Conservation (phyloP, 2,113 vertebrate species). For the Leiothrix lutea region DNA sequence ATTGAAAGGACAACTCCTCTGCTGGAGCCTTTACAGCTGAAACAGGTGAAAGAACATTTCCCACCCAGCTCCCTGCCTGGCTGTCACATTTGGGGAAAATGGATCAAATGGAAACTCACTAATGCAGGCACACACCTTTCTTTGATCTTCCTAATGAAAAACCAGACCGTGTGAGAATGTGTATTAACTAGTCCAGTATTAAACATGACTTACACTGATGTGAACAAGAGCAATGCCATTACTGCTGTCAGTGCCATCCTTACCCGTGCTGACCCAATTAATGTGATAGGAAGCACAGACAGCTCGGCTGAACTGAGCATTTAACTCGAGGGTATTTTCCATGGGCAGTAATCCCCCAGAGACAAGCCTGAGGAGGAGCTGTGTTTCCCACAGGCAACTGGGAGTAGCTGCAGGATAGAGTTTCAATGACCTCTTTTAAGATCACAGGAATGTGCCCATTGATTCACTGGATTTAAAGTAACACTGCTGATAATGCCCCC, state of each 20-base stretch:
- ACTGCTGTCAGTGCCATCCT: not conserved
- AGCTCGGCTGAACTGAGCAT: not conserved
- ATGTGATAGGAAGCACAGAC: accelerated
- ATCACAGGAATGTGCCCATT: not conserved
- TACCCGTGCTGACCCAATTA: not conserved
- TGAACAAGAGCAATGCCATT: not conserved
- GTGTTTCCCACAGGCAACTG: not conserved
- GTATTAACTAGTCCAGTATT: not conserved
- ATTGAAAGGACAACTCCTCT: not conserved
- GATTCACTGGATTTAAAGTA: not conserved
- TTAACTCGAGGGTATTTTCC: not conserved
- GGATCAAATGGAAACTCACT: not conserved
- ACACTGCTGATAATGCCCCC: accelerated
- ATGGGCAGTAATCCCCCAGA: not conserved
- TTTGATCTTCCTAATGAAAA: slow-evolving; percentile 31
- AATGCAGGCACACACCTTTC: not conserved
- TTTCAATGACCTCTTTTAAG: not conserved
- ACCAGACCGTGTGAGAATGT: not conserved
- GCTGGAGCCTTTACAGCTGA: not conserved
- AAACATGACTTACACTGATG: not conserved
- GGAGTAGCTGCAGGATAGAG: not conserved
- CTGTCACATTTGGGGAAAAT: not conserved
- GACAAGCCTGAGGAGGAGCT: not conserved
- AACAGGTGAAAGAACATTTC: not conserved
- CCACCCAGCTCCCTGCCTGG: not conserved